These are phyloP conservation scores for Ochlodes sylvanus DNA, from an alignment of 2,888 invertebrate species.

Conservation along the genomic window DNA sequence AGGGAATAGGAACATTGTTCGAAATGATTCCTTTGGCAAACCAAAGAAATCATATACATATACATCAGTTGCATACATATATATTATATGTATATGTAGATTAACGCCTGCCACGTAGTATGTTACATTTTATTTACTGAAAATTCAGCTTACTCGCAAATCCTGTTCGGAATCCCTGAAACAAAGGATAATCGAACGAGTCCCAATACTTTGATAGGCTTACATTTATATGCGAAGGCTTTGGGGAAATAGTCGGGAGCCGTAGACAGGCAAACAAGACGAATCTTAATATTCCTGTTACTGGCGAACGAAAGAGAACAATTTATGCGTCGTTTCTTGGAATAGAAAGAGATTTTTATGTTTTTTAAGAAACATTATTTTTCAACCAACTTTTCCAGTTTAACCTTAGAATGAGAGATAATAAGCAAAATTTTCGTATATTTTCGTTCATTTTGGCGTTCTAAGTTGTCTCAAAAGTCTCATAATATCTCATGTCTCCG, in stretches of 20 bases:
- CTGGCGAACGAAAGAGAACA: background rate
- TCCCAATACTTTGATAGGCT: conserved; percentile 32
- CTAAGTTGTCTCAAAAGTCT: no score
- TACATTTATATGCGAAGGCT: conserved; percentile 28
- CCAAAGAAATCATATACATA: no score
- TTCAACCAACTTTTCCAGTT: no score
- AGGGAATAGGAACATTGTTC: no score
- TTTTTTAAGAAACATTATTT: no score
- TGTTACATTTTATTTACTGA: conserved; percentile 1
- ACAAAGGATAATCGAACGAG: conserved; percentile 9
- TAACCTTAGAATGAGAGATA: no score
- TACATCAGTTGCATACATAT: no score
- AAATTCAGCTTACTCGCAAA: conserved; percentile 6
- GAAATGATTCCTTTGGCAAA: no score
- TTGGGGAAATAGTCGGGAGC: background rate
- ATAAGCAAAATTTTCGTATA: no score
- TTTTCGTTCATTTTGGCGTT: no score
- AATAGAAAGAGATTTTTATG: background rate
- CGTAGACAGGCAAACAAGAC: background rate
- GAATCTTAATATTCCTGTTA: background rate
- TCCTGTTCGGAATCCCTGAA: conserved; percentile 1
- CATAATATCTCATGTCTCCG: no score
- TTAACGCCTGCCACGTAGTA: background rate
- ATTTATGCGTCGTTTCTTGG: background rate
- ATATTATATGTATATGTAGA: no score